Evolutionary conservation across 2,888 invertebrate genomes (phyloP).

Genomic region (Augiades crinisus): DNA sequence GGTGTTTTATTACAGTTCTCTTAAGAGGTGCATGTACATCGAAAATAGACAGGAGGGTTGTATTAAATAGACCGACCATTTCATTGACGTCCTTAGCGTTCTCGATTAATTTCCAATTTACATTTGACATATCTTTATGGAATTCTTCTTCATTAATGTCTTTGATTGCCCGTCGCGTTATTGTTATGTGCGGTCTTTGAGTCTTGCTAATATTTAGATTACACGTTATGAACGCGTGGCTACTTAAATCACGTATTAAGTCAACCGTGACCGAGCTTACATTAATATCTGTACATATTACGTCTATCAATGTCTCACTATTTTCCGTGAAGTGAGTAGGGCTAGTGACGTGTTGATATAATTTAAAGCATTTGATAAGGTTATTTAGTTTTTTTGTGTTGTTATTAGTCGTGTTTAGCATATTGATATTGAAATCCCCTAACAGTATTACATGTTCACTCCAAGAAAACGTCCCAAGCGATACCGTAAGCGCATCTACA

Average conservation of each 20-base stretch:
- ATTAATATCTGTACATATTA: not conserved
- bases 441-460: conserved; percentile 1
- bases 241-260: conserved; percentile 1
- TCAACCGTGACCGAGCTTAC: not conserved
- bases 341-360: not conserved
- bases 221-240: not conserved
- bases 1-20: not conserved
- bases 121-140: not conserved
- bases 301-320: not conserved
- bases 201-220: not conserved
- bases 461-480: not conserved
- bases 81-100: not conserved
- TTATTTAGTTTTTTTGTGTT: not conserved
- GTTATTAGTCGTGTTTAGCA: not conserved
- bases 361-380: not conserved
- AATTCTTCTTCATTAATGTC: not conserved
- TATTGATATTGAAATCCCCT: conserved; percentile 6
- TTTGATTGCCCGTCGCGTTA: not conserved
- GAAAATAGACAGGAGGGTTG: not conserved
- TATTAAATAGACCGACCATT: not conserved
- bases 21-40: not conserved
- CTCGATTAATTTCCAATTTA: not conserved
- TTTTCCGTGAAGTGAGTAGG: not conserved
- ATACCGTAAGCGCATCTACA: not conserved
- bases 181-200: not conserved